Conservation (phyloP, 2,888 invertebrate species). For the Erebia epiphron region DNA sequence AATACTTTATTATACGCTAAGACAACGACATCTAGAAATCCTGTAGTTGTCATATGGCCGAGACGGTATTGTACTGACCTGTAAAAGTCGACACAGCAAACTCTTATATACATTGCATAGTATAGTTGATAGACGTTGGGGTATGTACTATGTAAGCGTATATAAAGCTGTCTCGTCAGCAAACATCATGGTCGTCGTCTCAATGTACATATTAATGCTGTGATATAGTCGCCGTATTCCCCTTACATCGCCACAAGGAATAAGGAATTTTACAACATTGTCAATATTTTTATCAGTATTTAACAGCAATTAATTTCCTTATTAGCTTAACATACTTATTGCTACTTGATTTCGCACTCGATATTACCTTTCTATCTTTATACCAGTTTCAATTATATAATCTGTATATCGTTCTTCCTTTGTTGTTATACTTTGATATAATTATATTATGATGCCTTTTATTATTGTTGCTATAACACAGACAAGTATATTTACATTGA, state of each 20-base stretch:
- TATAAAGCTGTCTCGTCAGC: too few species aligned
- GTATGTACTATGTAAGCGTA: too few species aligned
- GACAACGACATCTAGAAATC: too few species aligned
- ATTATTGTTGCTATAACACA: conserved; percentile 1
- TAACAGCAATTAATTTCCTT: not conserved
- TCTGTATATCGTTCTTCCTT: not conserved
- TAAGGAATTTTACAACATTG: not conserved
- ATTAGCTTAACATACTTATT: not conserved
- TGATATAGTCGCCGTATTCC: not conserved
- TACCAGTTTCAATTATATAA: not conserved
- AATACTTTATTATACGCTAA: too few species aligned
- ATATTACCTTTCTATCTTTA: not conserved
- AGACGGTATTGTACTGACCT: too few species aligned
- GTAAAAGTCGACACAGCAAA: too few species aligned
- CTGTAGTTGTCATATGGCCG: too few species aligned
- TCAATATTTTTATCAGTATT: not conserved
- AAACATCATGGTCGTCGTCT: too few species aligned
- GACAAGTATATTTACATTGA: not conserved
- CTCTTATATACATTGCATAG: not conserved
- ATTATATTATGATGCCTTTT: too few species aligned
- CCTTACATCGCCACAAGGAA: not conserved
- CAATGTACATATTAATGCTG: too few species aligned
- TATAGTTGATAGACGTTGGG: too few species aligned
- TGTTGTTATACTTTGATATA: too few species aligned
- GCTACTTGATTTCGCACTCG: conserved; percentile 3